Evolutionary conservation across 1,140 invertebrate genomes (phyloP).

Genomic region (Habropoda laboriosa): DNA sequence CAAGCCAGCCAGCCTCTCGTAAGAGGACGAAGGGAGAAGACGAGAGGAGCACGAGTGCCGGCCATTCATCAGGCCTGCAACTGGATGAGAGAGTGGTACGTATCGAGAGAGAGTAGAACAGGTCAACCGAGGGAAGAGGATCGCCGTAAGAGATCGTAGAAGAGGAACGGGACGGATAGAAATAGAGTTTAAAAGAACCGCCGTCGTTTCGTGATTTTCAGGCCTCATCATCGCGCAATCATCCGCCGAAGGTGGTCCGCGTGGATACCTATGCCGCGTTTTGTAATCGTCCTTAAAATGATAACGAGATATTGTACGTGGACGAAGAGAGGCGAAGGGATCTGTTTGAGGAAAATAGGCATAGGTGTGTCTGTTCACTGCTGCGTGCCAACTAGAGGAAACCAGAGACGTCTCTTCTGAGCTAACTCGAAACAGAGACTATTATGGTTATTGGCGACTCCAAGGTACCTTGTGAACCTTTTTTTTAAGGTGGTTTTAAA

Average conservation of each 20-base stretch:
- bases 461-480: too few relatives aligned
- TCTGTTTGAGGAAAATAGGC: slow-evolving; percentile 45
- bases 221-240: slow-evolving; percentile 68
- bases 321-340: slow-evolving; percentile 24
- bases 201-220: slow-evolving; percentile 63
- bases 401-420: slow-evolving; percentile 26
- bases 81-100: slow-evolving; percentile 41
- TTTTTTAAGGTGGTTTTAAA: neutral
- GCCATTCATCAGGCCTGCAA: slow-evolving; percentile 66
- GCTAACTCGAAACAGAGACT: too few relatives aligned
- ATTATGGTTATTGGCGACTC: neutral
- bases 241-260: slow-evolving; percentile 55
- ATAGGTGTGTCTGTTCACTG: slow-evolving; percentile 39
- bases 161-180: slow-evolving; percentile 5
- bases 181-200: slow-evolving; percentile 37
- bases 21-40: slow-evolving; percentile 43
- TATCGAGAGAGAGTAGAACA: slow-evolving; percentile 33
- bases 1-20: slow-evolving; percentile 37
- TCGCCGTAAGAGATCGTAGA: slow-evolving; percentile 9
- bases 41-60: slow-evolving; percentile 43
- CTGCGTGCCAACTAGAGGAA: slow-evolving; percentile 17
- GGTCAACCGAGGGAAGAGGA: slow-evolving; percentile 34
- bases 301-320: slow-evolving; percentile 71
- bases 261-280: slow-evolving; percentile 55
- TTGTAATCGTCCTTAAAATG: slow-evolving; percentile 73